Conservation (phyloP, 2,113 vertebrate species). For the Dromiciops gliroides region DNA sequence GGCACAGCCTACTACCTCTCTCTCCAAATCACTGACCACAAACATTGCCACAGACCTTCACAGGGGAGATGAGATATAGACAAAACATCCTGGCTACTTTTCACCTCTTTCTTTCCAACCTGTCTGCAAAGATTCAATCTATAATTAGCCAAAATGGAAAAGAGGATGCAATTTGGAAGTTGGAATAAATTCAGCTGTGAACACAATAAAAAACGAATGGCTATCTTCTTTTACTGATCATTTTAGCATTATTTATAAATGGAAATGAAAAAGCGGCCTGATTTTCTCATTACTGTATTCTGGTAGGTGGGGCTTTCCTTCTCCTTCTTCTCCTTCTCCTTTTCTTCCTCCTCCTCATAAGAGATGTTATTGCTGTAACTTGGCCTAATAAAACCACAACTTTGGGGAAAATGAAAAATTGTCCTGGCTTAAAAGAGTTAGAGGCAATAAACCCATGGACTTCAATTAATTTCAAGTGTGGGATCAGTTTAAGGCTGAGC, state of each 20-base stretch:
- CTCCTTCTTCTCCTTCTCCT: conserved; percentile 65
- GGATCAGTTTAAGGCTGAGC: conserved; percentile 85
- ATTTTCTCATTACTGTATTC: conserved; percentile 77
- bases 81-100: neutral
- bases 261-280: conserved; percentile 76
- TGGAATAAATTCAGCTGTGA: conserved; percentile 58
- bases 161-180: conserved; percentile 52
- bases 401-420: conserved; percentile 85
- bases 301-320: conserved; percentile 79
- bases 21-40: neutral
- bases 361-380: conserved; percentile 83
- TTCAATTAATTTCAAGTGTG: conserved; percentile 87
- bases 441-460: conserved; percentile 85
- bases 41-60: neutral
- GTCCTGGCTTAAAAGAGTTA: conserved; percentile 84
- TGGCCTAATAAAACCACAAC: conserved; percentile 85
- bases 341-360: conserved; percentile 77
- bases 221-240: conserved; percentile 77
- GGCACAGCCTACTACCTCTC: neutral
- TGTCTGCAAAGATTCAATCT: neutral
- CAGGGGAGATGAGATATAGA: neutral
- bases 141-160: conserved; percentile 55
- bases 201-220: conserved; percentile 54
- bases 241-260: conserved; percentile 78
- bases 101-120: conserved; percentile 33